Evolutionary conservation across 2,888 invertebrate species (phyloP).

Genomic region (Drosophila anomalata): DNA sequence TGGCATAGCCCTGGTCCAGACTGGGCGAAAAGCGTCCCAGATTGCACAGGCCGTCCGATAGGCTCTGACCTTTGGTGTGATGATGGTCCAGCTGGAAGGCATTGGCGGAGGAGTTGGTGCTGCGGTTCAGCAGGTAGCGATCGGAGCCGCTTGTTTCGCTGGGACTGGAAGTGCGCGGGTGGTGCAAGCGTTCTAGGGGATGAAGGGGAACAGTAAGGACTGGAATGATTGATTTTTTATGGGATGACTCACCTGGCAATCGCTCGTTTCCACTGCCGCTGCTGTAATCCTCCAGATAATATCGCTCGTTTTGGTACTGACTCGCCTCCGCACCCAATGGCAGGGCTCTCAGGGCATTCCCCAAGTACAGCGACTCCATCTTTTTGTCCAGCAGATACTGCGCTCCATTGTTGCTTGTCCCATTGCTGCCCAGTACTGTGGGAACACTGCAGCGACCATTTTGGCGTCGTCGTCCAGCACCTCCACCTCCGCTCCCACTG

Average conservation of each 20-base stretch:
- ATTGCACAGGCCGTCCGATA: constrained; percentile 83
- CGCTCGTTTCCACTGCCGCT: constrained; percentile 80
- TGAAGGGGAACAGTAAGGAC: background rate
- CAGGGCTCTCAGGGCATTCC: constrained; percentile 81
- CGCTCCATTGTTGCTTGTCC: constrained; percentile 58
- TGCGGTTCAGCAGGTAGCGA: constrained; percentile 82
- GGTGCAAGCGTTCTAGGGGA: constrained; percentile 78
- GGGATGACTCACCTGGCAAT: constrained; percentile 70
- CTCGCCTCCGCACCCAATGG: constrained; percentile 82
- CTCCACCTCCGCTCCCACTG: constrained; percentile 39
- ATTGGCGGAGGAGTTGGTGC: constrained; percentile 82
- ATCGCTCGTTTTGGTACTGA: constrained; percentile 83
- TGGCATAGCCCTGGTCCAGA: constrained; percentile 92
- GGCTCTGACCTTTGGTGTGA: constrained; percentile 83
- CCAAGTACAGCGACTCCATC: constrained; percentile 83
- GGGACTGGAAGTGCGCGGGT: constrained; percentile 81
- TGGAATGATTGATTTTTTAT: background rate
- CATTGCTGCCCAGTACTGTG: constrained; percentile 63
- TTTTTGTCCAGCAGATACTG: constrained; percentile 83
- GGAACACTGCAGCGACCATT: constrained; percentile 82
- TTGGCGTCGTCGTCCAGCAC: constrained; percentile 54
- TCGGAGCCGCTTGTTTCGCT: constrained; percentile 84
- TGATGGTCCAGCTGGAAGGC: constrained; percentile 82
- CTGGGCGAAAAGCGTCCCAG: constrained; percentile 87
- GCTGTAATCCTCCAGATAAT: constrained; percentile 82